Evolutionary conservation across 1,140 invertebrate genomes (phyloP).

Genomic region (Uloborus diversus): DNA sequence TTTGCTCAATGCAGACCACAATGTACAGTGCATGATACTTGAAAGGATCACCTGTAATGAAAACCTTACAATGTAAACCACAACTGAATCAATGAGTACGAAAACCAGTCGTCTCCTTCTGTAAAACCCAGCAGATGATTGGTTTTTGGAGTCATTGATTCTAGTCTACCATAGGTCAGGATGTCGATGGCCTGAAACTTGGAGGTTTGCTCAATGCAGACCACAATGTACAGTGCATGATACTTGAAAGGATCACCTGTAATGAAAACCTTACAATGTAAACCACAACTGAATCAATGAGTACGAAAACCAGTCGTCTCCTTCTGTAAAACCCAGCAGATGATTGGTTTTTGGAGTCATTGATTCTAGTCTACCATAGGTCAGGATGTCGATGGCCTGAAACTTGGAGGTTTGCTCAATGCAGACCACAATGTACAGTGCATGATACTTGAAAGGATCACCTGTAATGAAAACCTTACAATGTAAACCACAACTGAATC

Average conservation of each 20-base stretch:
- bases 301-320: too few relatives aligned
- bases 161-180: conserved; percentile 47
- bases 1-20: conserved; percentile 67
- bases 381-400: conserved; percentile 20
- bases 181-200: conserved; percentile 60
- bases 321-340: too few relatives aligned
- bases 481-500: too few relatives aligned
- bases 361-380: conserved; percentile 52
- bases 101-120: too few relatives aligned
- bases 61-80: conserved; percentile 17
- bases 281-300: too few relatives aligned
- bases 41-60: conserved; percentile 69
- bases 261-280: too few relatives aligned
- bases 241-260: conserved; percentile 70
- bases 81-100: too few relatives aligned
- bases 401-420: conserved; percentile 64
- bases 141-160: too few relatives aligned
- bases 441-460: conserved; percentile 72
- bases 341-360: too few relatives aligned
- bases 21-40: conserved; percentile 73
- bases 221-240: conserved; percentile 72
- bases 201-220: conserved; percentile 65
- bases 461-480: conserved; percentile 66
- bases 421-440: conserved; percentile 71
- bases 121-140: too few relatives aligned